Conservation (phyloP, 1,140 invertebrate genomes). For the Aporrectodea caliginosa region DNA sequence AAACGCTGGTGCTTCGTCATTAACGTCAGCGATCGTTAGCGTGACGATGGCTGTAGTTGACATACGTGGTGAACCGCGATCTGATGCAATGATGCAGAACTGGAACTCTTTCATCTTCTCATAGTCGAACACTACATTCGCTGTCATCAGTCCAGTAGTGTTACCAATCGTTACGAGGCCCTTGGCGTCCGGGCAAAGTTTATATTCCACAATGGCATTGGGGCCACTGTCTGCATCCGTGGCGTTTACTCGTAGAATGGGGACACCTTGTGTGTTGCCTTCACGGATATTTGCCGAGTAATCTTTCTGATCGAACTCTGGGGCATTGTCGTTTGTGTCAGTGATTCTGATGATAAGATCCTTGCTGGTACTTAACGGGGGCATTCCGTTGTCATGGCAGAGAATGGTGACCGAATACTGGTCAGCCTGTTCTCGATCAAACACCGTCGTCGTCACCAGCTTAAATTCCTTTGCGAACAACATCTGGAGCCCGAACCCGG, state of each 20-base stretch:
- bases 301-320: constrained; percentile 9
- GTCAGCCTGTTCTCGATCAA: constrained; percentile 18
- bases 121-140: constrained; percentile 59
- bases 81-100: constrained; percentile 79
- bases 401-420: constrained; percentile 14
- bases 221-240: constrained; percentile 37
- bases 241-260: constrained; percentile 31
- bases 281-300: constrained; percentile 30
- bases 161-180: constrained; percentile 52
- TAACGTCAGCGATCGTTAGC: constrained; percentile 17
- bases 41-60: constrained; percentile 65
- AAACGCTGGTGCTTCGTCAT: constrained; percentile 33
- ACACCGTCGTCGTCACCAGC: constrained; percentile 1
- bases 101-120: constrained; percentile 81
- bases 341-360: not conserved
- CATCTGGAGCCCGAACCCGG: not conserved
- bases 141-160: constrained; percentile 48
- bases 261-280: constrained; percentile 25
- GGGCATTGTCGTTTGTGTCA: constrained; percentile 23
- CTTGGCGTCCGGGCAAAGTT: constrained; percentile 39
- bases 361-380: not conserved
- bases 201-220: constrained; percentile 35
- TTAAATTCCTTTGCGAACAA: constrained; percentile 19
- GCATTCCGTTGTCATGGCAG: constrained; percentile 20
- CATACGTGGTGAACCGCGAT: constrained; percentile 67